These are phyloP conservation scores for Pammene aurita DNA, from an alignment of 2,888 invertebrate genomes.

Conservation along the genomic window DNA sequence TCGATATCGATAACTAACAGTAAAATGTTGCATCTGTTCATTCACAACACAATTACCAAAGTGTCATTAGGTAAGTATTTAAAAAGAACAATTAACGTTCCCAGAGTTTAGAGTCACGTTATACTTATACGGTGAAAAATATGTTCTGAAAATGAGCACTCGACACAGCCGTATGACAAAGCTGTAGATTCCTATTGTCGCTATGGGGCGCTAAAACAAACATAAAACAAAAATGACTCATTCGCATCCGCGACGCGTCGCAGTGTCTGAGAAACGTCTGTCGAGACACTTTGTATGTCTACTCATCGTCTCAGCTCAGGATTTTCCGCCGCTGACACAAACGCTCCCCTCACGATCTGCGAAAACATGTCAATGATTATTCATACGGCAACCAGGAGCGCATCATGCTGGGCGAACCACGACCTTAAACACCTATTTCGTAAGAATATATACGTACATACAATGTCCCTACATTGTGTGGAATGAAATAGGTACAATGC, in stretches of 20 bases:
- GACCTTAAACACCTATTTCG: conserved; percentile 15
- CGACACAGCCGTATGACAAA: conserved; percentile 55
- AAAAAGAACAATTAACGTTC: too few relatives aligned
- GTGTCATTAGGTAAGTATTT: too few relatives aligned
- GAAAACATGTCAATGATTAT: conserved; percentile 42
- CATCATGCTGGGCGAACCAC: conserved; percentile 10
- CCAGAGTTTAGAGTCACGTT: too few relatives aligned
- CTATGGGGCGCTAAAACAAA: conserved; percentile 61
- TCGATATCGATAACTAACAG: too few relatives aligned
- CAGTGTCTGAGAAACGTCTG: conserved; percentile 19
- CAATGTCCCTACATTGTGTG: neutral
- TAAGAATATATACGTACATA: neutral
- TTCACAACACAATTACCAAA: too few relatives aligned
- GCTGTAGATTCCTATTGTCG: conserved; percentile 57
- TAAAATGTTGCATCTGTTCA: too few relatives aligned
- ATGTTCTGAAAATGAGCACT: conserved; percentile 56
- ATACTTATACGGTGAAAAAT: neutral
- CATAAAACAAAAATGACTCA: conserved; percentile 70
- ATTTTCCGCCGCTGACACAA: conserved; percentile 45
- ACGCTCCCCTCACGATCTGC: conserved; percentile 30
- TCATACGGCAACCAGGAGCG: conserved; percentile 37
- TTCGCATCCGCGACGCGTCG: conserved; percentile 48
- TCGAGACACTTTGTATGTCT: conserved; percentile 6
- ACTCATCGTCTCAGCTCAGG: conserved; percentile 49
- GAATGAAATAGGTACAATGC: neutral